Evolutionary conservation across 2,797 vertebrate genomes (phyloP).

Genomic region (Ptychobarbus kaznakovi): DNA sequence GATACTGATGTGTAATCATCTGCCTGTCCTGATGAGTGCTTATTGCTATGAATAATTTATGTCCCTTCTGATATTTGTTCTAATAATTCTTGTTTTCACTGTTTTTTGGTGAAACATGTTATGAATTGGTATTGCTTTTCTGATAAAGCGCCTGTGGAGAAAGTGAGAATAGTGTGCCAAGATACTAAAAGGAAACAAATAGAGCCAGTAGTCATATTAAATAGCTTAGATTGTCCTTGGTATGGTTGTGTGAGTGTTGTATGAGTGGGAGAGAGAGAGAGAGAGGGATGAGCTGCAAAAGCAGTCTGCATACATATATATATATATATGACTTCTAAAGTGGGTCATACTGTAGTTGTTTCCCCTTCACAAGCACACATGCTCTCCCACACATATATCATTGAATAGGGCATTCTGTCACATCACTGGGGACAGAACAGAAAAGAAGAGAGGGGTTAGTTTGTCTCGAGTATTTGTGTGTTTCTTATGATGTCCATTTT

Average conservation of each 20-base stretch:
- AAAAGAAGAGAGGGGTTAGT: background rate
- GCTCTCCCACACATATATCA: constrained; percentile 5
- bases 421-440: constrained; percentile 5
- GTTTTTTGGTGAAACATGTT: constrained; percentile 2
- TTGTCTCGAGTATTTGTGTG: background rate
- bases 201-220: constrained; percentile 70
- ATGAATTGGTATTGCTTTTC: constrained; percentile 25
- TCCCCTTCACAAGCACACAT: constrained; percentile 26
- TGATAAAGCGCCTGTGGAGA: constrained; percentile 44
- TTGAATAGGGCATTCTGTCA: constrained; percentile 22
- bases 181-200: constrained; percentile 27
- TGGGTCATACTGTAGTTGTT: constrained; percentile 66
- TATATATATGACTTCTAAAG: constrained; percentile 57
- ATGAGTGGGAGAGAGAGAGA: constrained; percentile 25
- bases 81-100: constrained; percentile 28
- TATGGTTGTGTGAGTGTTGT: constrained; percentile 66
- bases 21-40: constrained; percentile 9
- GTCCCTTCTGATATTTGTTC: background rate
- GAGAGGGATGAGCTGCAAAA: constrained; percentile 57
- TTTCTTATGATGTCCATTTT: constrained; percentile 1
- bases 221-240: constrained; percentile 70
- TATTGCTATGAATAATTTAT: background rate
- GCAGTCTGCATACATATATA: constrained; percentile 22
- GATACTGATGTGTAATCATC: constrained; percentile 7
- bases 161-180: constrained; percentile 24